Evolutionary conservation across 2,113 vertebrate genomes (phyloP).

Genomic region (Hippopotamus amphibius): DNA sequence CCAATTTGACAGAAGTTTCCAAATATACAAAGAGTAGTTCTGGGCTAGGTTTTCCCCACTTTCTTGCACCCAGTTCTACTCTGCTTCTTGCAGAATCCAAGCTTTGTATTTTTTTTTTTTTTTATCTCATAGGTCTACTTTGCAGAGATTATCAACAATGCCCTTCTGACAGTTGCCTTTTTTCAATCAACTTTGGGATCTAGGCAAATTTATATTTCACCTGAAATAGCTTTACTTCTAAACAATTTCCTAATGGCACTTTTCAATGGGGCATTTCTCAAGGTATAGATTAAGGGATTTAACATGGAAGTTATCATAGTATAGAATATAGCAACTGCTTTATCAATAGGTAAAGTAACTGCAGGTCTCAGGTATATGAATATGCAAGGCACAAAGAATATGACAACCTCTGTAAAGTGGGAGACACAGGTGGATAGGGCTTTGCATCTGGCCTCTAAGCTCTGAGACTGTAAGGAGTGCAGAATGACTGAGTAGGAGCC

Average conservation of each 20-base stretch:
- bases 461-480: constrained; percentile 44
- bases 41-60: background rate
- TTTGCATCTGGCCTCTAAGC: constrained; percentile 24
- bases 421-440: constrained; percentile 82
- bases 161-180: background rate
- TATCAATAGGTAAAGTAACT: constrained; percentile 63
- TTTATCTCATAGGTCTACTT: background rate
- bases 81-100: background rate
- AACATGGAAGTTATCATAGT: constrained; percentile 77
- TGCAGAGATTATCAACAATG: background rate
- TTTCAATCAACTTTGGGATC: background rate
- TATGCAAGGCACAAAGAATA: constrained; percentile 79
- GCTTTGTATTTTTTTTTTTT: background rate
- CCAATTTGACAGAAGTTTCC: background rate
- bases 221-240: constrained; percentile 13
- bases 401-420: constrained; percentile 78
- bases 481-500: constrained; percentile 74
- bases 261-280: constrained; percentile 82
- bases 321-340: constrained; percentile 78
- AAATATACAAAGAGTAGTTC: background rate
- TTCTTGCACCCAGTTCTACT: background rate
- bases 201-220: background rate
- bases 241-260: constrained; percentile 75
- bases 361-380: constrained; percentile 72
- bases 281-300: constrained; percentile 79